Conservation (phyloP, 2,113 vertebrate species). For the Lepisosteus osseus region DNA sequence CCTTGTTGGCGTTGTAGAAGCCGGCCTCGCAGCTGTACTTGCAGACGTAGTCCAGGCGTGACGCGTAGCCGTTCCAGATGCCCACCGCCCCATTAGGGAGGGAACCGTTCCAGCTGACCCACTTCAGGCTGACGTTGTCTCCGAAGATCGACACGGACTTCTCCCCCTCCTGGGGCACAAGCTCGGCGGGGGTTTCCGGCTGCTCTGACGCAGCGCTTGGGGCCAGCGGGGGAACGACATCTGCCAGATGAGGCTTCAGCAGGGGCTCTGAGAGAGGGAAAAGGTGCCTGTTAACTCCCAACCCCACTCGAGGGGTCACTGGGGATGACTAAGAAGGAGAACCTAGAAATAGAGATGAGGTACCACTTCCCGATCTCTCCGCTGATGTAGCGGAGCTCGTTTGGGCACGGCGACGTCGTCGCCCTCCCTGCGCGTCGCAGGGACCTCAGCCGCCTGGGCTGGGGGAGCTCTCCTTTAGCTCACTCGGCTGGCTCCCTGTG, state of each 20-base stretch:
- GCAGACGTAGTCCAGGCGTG: conserved; percentile 16
- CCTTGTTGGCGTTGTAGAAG: conserved; percentile 10
- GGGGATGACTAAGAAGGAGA: no score
- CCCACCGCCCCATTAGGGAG: conserved; percentile 4
- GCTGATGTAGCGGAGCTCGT: no score
- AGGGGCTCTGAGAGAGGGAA: conserved; percentile 30
- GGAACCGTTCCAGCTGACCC: conserved; percentile 6
- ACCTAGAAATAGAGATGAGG: no score
- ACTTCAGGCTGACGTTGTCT: conserved; percentile 6
- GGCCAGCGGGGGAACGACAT: background rate
- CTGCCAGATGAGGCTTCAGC: conserved; percentile 23
- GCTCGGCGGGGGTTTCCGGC: background rate
- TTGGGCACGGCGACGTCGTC: no score
- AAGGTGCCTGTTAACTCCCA: no score
- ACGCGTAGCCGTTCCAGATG: conserved; percentile 18
- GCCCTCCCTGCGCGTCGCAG: no score
- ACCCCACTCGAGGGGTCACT: no score
- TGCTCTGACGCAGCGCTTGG: background rate
- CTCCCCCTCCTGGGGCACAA: background rate
- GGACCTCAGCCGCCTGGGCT: no score
- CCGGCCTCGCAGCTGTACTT: background rate
- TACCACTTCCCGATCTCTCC: no score
- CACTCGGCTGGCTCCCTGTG: no score
- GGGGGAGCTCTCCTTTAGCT: no score
- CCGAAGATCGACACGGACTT: background rate